Conservation (phyloP, 2,888 invertebrate genomes). For the Chloroclysta siterata region DNA sequence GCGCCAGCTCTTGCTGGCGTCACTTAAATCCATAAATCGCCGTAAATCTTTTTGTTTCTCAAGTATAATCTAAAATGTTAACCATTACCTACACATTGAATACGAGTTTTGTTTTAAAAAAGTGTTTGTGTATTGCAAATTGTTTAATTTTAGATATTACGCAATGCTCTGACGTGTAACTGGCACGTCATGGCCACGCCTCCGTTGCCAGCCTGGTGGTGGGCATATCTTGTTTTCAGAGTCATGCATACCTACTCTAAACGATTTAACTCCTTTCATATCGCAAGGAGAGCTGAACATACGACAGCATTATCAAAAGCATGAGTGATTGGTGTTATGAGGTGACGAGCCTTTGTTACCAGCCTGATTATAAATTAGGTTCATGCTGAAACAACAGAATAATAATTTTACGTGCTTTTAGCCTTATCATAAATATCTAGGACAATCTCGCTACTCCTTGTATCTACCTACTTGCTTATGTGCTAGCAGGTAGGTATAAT, state of each 20-base stretch:
- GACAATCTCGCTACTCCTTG: background rate
- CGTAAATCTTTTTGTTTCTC: too few species aligned
- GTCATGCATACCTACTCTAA: conserved; percentile 34
- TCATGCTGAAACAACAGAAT: background rate
- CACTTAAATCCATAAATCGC: too few species aligned
- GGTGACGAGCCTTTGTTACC: conserved; percentile 17
- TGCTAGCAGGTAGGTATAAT: too few species aligned
- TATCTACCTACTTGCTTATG: too few species aligned
- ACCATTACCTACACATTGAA: background rate
- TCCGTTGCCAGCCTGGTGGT: conserved; percentile 60
- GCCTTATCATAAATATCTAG: background rate
- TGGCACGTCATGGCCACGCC: conserved; percentile 74
- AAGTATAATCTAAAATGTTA: background rate
- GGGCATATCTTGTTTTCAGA: conserved; percentile 50
- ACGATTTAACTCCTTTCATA: conserved; percentile 4
- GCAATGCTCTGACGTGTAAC: conserved; percentile 55
- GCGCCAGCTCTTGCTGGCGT: too few species aligned
- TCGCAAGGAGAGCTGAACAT: conserved; percentile 12
- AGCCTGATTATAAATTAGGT: conserved; percentile 3
- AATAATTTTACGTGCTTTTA: background rate
- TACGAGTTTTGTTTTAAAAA: conserved; percentile 4
- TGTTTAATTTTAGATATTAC: conserved; percentile 53
- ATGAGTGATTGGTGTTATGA: conserved; percentile 36
- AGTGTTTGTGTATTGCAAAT: conserved; percentile 30
- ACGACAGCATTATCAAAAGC: conserved; percentile 24